phyloP scores from a whole-genome alignment of 2,113 vertebrate genomes.

The Colossoma macropomum region DNA sequence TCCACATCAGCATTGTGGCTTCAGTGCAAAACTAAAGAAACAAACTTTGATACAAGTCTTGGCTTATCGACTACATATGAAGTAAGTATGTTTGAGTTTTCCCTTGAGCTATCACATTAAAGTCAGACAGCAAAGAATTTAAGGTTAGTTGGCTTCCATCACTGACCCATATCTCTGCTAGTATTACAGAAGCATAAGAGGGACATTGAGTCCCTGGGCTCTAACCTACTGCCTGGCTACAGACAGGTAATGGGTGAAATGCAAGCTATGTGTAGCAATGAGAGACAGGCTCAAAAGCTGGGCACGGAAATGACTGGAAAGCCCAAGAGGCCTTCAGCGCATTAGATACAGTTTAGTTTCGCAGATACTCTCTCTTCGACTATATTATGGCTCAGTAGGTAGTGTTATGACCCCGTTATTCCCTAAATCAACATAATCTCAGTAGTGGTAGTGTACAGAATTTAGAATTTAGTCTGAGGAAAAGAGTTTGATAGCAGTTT shows the following conservation, averaged over 20 bases:
- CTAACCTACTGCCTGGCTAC: neutral
- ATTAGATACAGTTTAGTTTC: conserved; percentile 27
- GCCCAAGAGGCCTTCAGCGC: neutral
- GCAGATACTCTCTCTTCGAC: neutral
- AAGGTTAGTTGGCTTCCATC: neutral
- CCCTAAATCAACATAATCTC: conserved; percentile 10
- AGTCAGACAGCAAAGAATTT: neutral
- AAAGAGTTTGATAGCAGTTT: neutral
- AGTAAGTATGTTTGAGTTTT: too few species aligned
- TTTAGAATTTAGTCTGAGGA: neutral
- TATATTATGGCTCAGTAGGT: neutral
- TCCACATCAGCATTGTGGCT: too few species aligned
- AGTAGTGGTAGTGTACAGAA: neutral
- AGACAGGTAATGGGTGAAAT: conserved; percentile 8
- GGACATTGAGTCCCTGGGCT: neutral
- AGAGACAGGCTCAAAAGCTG: neutral
- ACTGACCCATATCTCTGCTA: neutral
- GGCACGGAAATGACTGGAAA: neutral
- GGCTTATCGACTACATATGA: too few species aligned
- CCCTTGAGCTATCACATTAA: neutral
- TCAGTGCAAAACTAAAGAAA: too few species aligned
- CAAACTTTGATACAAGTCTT: too few species aligned
- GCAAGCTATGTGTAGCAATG: conserved; percentile 14
- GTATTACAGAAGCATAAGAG: neutral
- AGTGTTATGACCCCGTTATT: conserved; percentile 21